Percentiles rank a stretch among this genome's conserved stretches.
Evolutionary conservation across 1,140 invertebrate species (phyloP).

Genomic region (Megalopta genalis): DNA sequence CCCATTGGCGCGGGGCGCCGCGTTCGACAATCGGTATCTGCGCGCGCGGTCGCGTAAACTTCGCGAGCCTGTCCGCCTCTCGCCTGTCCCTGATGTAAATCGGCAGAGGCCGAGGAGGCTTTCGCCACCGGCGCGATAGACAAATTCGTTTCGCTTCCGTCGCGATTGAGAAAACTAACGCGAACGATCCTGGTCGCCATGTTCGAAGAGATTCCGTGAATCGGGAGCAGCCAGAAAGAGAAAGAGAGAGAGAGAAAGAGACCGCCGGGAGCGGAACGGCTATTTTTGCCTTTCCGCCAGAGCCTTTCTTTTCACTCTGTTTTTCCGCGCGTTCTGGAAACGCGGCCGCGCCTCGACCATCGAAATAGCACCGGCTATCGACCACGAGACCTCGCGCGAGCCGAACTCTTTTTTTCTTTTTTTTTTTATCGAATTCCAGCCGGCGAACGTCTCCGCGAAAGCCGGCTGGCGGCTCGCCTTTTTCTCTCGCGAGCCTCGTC

Average conservation of each 20-base stretch:
- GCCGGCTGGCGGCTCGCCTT: no score
- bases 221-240: conserved; percentile 1
- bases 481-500: background rate
- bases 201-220: conserved; percentile 27
- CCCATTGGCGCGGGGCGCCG: no score
- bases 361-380: background rate
- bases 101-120: no score
- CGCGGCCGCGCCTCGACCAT: background rate
- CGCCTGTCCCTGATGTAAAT: no score
- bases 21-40: no score
- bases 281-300: conserved; percentile 49
- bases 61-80: no score
- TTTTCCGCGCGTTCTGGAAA: conserved; percentile 33
- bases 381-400: background rate
- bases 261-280: background rate
- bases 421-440: background rate
- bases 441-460: background rate
- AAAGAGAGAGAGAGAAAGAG: background rate
- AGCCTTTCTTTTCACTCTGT: conserved; percentile 36
- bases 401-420: background rate
- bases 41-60: no score
- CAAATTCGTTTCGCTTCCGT: no score
- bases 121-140: no score
- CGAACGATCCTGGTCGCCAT: conserved; percentile 8
- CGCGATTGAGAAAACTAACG: no score